Conservation (phyloP, 2,113 vertebrate genomes). For the Ciconia stormi region DNA sequence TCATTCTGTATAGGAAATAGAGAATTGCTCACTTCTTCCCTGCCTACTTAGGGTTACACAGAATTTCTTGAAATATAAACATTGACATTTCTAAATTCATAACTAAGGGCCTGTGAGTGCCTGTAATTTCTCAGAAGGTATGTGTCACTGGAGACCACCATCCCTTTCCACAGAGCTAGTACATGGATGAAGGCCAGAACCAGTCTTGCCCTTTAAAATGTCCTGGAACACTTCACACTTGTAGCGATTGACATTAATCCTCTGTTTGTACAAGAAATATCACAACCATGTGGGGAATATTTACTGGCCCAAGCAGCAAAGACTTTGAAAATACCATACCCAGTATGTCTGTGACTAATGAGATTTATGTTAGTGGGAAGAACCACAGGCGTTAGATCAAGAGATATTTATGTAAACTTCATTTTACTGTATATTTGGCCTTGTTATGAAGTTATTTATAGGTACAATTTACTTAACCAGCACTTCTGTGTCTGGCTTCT, state of each 20-base stretch:
- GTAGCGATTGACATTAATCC: neutral
- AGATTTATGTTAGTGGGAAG: neutral
- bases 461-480: constrained; percentile 40
- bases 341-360: neutral
- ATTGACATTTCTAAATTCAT: neutral
- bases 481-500: constrained; percentile 21
- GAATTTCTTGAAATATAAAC: neutral
- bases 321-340: neutral
- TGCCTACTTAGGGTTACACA: neutral
- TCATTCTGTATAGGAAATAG: neutral
- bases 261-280: constrained; percentile 26
- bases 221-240: neutral
- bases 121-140: neutral
- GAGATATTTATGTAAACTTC: constrained; percentile 10
- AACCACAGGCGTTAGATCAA: neutral
- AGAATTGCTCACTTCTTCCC: neutral
- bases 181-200: neutral
- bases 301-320: neutral
- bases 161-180: neutral
- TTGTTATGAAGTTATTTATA: constrained; percentile 37
- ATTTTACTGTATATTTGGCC: constrained; percentile 39
- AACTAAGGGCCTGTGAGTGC: neutral
- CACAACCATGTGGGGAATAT: neutral
- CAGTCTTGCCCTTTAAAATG: neutral
- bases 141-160: neutral